Evolutionary conservation across 2,113 vertebrate genomes (phyloP), one percentile per base, ranked within the genome.

Genomic region (Micromys minutus): DNA sequence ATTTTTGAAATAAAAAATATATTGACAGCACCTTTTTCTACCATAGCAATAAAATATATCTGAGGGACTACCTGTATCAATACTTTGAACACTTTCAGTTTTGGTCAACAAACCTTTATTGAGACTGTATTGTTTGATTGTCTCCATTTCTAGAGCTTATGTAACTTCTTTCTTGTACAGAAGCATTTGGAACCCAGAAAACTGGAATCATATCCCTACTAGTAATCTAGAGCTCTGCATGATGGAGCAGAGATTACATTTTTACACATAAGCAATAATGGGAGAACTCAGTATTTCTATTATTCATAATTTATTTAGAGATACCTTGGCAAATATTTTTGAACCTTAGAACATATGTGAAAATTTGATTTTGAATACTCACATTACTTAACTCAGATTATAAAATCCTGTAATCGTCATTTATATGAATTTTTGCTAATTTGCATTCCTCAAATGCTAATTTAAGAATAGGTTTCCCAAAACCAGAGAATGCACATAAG

Each of bases 401-500:
- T 3, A 29, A 76, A 65, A 90, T 86, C 16, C 76, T 59, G 87
- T 85, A 69, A 77, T 12, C 50, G 19, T 91, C 45, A n/a, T 34
- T 94, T 87, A 89, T 2, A 26, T 89, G 19, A 84, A 24, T 80
- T 0, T 83, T 1, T 89, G 19, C 52, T 34, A 6, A 24, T 76
- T 42, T 83, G 8, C 2, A 24, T 1, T 36, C 75, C 93, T 55
- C 36, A 9, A 84, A 79, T 9, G 5, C 65, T 67, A 67, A 85
- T 80, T 69, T 84, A 89, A 83, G 50, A 95, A 61, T 72, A 90
- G 22, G 2, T 17, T 71, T 52, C 29, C 31, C 77, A 94, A 76
- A 42, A 31, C 3, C 90, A 93, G 87, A 74, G 85, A 91, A 67
- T 80, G 91, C 52, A 89, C 29, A 86, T 83, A 83, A 83, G 87